Conservation (phyloP, 2,797 vertebrate species). For the Malurus leucopterus region DNA sequence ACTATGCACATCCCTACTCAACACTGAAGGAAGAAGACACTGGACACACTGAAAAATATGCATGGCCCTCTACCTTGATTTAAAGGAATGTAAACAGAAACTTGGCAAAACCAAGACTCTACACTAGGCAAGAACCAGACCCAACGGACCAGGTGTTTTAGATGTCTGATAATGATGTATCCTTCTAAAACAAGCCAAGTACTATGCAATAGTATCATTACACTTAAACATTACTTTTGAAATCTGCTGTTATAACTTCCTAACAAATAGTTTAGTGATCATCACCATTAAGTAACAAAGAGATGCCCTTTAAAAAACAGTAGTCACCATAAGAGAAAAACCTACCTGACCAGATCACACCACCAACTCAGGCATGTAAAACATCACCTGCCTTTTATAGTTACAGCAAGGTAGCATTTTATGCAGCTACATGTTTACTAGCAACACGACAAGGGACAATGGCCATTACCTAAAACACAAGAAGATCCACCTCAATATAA, state of each 20-base stretch:
- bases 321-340: neutral
- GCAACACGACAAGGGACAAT: fast-evolving
- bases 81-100: neutral
- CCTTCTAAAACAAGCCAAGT: neutral
- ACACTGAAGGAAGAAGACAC: fast-evolving
- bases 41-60: fast-evolving
- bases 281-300: neutral
- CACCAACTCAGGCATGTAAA: neutral
- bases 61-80: neutral
- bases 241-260: neutral
- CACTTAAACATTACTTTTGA: fast-evolving
- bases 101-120: neutral
- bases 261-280: neutral
- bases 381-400: neutral
- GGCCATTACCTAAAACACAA: neutral
- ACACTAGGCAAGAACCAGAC: neutral
- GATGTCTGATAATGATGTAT: neutral
- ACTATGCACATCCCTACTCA: neutral
- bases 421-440: neutral
- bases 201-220: neutral
- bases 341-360: neutral
- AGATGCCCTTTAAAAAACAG: neutral
- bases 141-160: fast-evolving
- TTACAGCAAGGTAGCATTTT: neutral
- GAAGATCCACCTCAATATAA: neutral